Base-by-base conservation (phyloP, 2,797 vertebrate species). In the Strix occidentalis region DNA sequence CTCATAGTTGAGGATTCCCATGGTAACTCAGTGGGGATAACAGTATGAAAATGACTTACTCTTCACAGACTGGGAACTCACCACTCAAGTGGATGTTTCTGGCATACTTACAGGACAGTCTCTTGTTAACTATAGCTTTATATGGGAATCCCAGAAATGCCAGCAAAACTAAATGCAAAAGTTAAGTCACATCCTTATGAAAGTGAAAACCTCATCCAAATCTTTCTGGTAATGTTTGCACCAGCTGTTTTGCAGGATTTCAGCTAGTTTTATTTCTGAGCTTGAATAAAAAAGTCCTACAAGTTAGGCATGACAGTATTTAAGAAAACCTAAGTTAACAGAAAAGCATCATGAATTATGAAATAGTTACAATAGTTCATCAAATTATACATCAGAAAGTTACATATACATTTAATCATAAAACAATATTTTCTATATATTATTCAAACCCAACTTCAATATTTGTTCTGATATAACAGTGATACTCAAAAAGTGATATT, bases 331-430 rank as follows among this genome's bases (percentile, higher is more conserved):
- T 81, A 89, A 81, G 89, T 85, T 92, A 93, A 97, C 61, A 91
- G 56, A 96, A 96, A 86, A 80, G 21, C 35, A 95, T 60, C 18
- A 90, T 77, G 60, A 93, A 91, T 87, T 94, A 90, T 65, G 61
- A 92, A 96, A 95, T 75, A 95, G 54, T 87, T 81, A 97, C 66
- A 97, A 90, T 8, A 95, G 80, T 90, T 96, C 65, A 89, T 71
- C 48, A 94, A 78, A 91, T 81, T 95, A 96, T 95, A 97, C 72
- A 97, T 87, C 78, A 96, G 74, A 95, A 96, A 79, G 92, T 96
- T 88, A 94, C 78, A 95, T 45, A 87, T 72, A 94, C 20, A n/a
- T 87, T 97, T 84, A 93, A 76, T 90, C 85, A 95, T 87, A 97
- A 95, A 70, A 10, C 71, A 84, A 7, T 66, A 92, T 94, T 92